These are phyloP conservation scores for Chelmon rostratus DNA, from an alignment of 2,797 vertebrate genomes.

Conservation along the genomic window DNA sequence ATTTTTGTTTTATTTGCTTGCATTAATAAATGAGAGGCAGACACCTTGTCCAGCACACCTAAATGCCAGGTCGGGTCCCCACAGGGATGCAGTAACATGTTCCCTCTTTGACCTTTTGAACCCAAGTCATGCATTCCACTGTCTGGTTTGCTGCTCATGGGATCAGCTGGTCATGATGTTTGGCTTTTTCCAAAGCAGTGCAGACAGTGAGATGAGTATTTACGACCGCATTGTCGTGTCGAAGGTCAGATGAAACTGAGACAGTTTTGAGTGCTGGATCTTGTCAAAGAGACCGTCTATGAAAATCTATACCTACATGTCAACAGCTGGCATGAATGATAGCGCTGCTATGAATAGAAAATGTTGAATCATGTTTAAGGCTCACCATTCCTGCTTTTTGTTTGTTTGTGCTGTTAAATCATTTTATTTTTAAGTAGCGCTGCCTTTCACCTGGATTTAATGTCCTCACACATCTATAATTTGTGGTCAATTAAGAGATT, in stretches of 20 bases:
- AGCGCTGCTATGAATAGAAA: constrained; percentile 8
- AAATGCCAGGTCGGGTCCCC: constrained; percentile 12
- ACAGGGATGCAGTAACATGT: constrained; percentile 3
- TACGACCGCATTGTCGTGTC: constrained; percentile 39
- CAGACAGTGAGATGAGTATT: constrained; percentile 39
- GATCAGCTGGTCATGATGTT: constrained; percentile 13
- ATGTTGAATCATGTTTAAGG: constrained; percentile 1
- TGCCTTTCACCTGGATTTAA: neutral
- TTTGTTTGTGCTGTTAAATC: neutral
- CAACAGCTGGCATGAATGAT: constrained; percentile 16
- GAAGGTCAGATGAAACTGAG: constrained; percentile 56
- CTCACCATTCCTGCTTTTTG: neutral
- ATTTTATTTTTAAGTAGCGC: neutral
- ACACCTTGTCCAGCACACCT: neutral
- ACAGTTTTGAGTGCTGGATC: constrained; percentile 20
- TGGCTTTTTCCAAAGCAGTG: neutral
- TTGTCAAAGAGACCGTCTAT: constrained; percentile 35
- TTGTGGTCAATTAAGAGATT: neutral
- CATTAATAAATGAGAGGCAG: constrained; percentile 2
- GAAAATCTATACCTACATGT: constrained; percentile 33
- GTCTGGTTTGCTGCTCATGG: constrained; percentile 34
- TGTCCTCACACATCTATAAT: neutral
- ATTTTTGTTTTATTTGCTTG: no score
- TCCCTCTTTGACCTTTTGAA: constrained; percentile 57
- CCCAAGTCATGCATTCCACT: constrained; percentile 51